Evolutionary conservation across 2,113 vertebrate species (phyloP).

Genomic region (Carlito syrichta): DNA sequence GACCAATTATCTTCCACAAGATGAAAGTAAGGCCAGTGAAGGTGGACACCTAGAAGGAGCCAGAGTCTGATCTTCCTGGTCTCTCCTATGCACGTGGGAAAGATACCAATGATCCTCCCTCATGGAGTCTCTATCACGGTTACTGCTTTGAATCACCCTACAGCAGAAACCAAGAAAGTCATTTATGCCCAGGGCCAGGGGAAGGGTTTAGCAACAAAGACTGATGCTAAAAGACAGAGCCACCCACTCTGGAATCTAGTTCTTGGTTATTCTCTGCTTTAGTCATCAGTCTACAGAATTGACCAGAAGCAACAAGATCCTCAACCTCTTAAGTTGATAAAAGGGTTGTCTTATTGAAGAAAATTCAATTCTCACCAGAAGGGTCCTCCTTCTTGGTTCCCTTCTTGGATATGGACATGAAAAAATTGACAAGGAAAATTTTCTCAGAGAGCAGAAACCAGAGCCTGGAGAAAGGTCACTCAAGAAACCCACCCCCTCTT

Average conservation of each 20-base stretch:
- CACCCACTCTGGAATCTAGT: not conserved
- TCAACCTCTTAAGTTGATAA: not conserved
- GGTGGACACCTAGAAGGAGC: not conserved
- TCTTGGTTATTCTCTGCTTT: not conserved
- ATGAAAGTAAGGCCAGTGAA: not conserved
- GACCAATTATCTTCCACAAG: not conserved
- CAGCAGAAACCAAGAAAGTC: not conserved
- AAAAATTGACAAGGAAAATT: not conserved
- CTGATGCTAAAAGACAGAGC: not conserved
- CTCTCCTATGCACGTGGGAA: not conserved
- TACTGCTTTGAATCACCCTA: not conserved
- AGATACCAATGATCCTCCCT: not conserved
- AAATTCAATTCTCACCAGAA: not conserved
- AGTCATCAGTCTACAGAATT: not conserved
- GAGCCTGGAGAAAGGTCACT: not conserved
- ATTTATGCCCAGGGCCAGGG: not conserved
- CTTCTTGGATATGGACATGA: not conserved
- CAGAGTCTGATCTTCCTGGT: not conserved
- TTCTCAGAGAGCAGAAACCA: not conserved
- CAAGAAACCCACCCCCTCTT: not conserved
- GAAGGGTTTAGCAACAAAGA: not conserved
- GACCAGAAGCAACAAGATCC: not conserved
- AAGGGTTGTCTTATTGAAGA: not conserved
- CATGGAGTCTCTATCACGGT: not conserved
- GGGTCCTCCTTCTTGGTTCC: not conserved